Evolutionary conservation across 1,140 invertebrate species (phyloP).

Genomic region (Contarinia nasturtii): DNA sequence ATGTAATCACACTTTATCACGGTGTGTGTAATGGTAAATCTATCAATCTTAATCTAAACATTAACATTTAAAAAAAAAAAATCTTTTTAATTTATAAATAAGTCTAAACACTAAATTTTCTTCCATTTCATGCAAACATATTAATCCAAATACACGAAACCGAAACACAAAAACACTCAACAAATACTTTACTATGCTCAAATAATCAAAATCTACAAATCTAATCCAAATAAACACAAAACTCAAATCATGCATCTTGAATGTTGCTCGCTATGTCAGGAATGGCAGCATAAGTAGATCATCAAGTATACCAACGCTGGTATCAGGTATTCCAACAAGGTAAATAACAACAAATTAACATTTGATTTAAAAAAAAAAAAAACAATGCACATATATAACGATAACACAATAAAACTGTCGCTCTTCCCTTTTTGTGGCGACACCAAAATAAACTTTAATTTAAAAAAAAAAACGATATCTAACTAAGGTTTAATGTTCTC

Average conservation of each 20-base stretch:
- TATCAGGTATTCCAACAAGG: conserved; percentile 55
- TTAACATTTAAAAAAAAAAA: not conserved
- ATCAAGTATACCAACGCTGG: conserved; percentile 69
- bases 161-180: conserved; percentile 3
- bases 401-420: too few relatives aligned
- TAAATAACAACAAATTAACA: conserved; percentile 27
- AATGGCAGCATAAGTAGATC: conserved; percentile 59
- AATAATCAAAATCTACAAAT: conserved; percentile 2
- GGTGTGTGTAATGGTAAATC: too few relatives aligned
- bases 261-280: conserved; percentile 9
- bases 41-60: too few relatives aligned
- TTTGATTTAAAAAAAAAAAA: too few relatives aligned
- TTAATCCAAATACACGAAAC: not conserved
- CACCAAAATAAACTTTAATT: too few relatives aligned
- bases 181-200: not conserved
- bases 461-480: too few relatives aligned
- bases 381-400: too few relatives aligned
- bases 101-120: not conserved
- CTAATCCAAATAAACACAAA: not conserved
- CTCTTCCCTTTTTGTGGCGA: too few relatives aligned
- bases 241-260: conserved; percentile 4
- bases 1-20: too few relatives aligned
- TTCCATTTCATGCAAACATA: not conserved
- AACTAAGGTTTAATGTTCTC: too few relatives aligned
- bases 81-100: not conserved